Evolutionary conservation across 2,113 vertebrate genomes (phyloP).

Genomic region (Zeus faber): DNA sequence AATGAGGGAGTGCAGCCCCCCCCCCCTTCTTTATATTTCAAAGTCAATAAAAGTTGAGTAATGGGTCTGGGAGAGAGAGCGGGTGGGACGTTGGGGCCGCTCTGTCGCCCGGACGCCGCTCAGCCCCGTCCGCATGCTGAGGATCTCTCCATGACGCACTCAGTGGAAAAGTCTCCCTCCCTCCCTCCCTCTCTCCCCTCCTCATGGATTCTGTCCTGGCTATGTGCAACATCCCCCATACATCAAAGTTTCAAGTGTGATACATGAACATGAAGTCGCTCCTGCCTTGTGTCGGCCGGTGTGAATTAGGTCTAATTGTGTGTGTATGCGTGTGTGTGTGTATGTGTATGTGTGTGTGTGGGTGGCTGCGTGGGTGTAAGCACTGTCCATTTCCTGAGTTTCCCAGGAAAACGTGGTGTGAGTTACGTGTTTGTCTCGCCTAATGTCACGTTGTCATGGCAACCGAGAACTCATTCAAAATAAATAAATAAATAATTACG

Average conservation of each 20-base stretch:
- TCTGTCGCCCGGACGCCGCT: conserved; percentile 11
- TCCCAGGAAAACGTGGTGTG: conserved; percentile 24
- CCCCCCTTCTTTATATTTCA: conserved; percentile 44
- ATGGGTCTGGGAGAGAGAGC: conserved; percentile 39
- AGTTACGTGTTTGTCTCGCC: no score
- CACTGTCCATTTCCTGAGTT: conserved; percentile 52
- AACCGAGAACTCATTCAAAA: neutral
- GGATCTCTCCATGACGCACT: conserved; percentile 63
- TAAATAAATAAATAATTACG: no score
- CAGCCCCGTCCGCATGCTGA: conserved; percentile 17
- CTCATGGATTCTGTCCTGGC: conserved; percentile 19
- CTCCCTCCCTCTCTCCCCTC: conserved; percentile 6
- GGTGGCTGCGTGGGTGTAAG: conserved; percentile 33
- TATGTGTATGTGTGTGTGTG: conserved; percentile 24
- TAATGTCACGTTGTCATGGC: neutral
- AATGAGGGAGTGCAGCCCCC: conserved; percentile 24
- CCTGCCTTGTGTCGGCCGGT: no score
- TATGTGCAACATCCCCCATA: neutral
- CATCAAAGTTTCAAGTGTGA: conserved; percentile 33
- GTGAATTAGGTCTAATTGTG: neutral
- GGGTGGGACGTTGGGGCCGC: conserved; percentile 28
- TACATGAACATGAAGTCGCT: conserved; percentile 16
- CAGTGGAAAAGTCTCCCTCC: conserved; percentile 45
- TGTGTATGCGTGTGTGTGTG: neutral
- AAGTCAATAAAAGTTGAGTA: conserved; percentile 65